Evolutionary conservation across 2,113 vertebrate species (phyloP).

Genomic region (Dasyornis broadbenti): DNA sequence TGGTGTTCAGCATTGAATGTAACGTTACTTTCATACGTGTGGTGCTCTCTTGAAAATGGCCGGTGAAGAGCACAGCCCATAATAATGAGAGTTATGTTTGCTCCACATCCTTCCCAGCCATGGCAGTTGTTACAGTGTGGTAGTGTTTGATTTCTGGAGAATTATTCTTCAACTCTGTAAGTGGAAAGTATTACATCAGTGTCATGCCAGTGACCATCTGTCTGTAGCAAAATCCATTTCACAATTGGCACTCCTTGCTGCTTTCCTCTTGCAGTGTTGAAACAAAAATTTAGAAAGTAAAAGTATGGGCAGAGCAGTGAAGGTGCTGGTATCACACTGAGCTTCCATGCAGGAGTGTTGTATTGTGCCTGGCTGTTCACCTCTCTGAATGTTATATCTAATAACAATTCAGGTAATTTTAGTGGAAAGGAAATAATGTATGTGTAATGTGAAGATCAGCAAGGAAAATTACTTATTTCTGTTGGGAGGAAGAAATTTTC

Average conservation of each 20-base stretch:
- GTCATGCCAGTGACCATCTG: neutral
- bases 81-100: neutral
- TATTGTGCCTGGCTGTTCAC: neutral
- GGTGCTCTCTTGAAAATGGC: neutral
- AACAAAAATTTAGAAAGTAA: neutral
- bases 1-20: neutral
- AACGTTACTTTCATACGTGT: neutral
- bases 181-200: neutral
- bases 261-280: neutral
- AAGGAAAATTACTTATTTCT: neutral
- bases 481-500: neutral
- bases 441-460: neutral
- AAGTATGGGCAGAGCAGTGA: neutral
- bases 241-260: neutral
- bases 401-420: neutral
- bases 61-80: fast-evolving
- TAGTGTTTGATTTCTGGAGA: neutral
- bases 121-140: neutral
- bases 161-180: neutral
- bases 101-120: fast-evolving
- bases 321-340: neutral
- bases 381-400: neutral
- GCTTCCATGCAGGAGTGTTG: neutral
- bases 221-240: neutral
- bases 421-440: neutral